Base-by-base conservation (phyloP, 2,797 vertebrate genomes). In the Microctenopoma lineatum region DNA sequence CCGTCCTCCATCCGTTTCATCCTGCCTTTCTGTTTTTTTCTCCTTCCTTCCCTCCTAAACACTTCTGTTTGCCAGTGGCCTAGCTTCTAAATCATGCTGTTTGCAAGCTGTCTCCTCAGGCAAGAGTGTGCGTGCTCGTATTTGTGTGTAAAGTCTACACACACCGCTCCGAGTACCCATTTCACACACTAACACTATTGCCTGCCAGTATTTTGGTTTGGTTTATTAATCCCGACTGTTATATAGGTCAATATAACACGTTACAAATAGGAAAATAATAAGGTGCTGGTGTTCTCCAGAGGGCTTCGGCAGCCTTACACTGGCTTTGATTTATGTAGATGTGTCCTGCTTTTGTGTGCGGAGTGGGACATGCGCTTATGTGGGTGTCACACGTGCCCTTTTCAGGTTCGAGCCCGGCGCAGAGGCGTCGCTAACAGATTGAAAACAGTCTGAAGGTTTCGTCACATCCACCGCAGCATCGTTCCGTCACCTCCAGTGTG, bases 11-110 rank as follows among this genome's bases (percentile, higher is more conserved):
- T 52, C 74, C 59, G 44, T 73, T 57, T 73, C 60, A 64, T 68
- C 75, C 76, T 25, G 77, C 45, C 72, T 51, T 50, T 50, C 21
- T 46, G 1, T 61, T 60, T 57, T 65, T 64, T 21, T 47, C 53
- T 48, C 44, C 50, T 76, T 73, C 80, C 64, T 66, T 62, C 73
- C 66, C 80, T 82, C 64, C 73, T 89, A 87, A 87, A 89, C 80
- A 75, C 82, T 77, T 58, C 68, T 78, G 84, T 78, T 84, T 57
- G 70, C 73, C 76, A 51, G 59, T 25, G 70, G 70, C 75, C 70
- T 34, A 52, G 57, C 78, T 87, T 86, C 84, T 93, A 90, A 90
- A 92, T 92, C 90, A 92, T 68, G 66, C 85, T 79, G 83, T 90
- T 89, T 84, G 80, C 79, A 61, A 78, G 73, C 86, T 89, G 85